Conservation (phyloP, 1,140 invertebrate genomes). For the Calliphora vicina region DNA sequence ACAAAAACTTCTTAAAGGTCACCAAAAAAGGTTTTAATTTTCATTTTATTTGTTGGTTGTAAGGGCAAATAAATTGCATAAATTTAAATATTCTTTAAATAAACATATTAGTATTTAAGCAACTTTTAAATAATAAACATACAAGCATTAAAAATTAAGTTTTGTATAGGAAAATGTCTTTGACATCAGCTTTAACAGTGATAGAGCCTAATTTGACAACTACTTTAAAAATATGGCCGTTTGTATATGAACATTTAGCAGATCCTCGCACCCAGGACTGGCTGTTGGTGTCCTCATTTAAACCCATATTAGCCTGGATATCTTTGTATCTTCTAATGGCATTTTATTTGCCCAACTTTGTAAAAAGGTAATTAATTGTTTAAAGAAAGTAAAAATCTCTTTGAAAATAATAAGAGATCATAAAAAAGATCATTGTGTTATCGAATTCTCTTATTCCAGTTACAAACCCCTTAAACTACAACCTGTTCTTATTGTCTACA, state of each 20-base stretch:
- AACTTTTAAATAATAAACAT: neutral
- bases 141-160: neutral
- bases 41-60: neutral
- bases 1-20: neutral
- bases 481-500: slow-evolving; percentile 84
- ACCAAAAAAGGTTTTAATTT: neutral
- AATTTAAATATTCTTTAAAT: neutral
- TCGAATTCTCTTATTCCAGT: slow-evolving; percentile 45
- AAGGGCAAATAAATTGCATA: neutral
- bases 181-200: neutral
- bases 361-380: slow-evolving; percentile 70
- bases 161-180: neutral
- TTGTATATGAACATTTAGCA: slow-evolving; percentile 61
- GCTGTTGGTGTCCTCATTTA: slow-evolving; percentile 84
- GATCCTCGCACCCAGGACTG: slow-evolving; percentile 85
- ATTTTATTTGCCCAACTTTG: slow-evolving; percentile 81
- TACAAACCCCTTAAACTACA: slow-evolving; percentile 81
- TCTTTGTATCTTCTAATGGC: slow-evolving; percentile 82
- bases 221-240: neutral
- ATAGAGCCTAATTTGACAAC: neutral
- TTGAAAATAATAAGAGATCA: neutral
- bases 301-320: slow-evolving; percentile 79
- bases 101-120: neutral
- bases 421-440: neutral
- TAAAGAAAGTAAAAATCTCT: too few species aligned